Conservation (phyloP, 2,797 vertebrate genomes). For the Ctenopoma kingsleyae region DNA sequence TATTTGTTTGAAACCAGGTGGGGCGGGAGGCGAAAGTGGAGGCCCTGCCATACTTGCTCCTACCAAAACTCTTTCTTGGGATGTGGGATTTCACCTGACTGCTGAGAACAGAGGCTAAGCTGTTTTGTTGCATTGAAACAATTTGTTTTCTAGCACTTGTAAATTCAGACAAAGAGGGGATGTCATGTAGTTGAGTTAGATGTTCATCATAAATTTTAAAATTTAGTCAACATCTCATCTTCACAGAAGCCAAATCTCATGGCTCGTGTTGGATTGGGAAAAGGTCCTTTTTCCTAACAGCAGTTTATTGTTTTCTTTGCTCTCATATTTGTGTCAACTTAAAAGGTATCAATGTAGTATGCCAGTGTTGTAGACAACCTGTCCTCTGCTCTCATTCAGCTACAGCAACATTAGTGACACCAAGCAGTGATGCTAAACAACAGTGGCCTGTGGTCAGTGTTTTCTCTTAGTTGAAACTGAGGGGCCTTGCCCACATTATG, state of each 20-base stretch:
- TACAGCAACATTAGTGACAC: neutral
- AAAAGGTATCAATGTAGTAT: neutral
- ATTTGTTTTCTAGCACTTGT: neutral
- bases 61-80: neutral
- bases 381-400: neutral
- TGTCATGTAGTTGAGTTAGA: neutral
- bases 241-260: neutral
- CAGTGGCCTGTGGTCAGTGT: neutral
- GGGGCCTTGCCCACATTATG: too few relatives aligned
- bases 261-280: neutral
- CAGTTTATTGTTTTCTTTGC: neutral
- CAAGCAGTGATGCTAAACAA: neutral
- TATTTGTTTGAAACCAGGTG: conserved; percentile 3
- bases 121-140: neutral
- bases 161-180: conserved; percentile 2
- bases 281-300: neutral
- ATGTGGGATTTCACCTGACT: conserved; percentile 15
- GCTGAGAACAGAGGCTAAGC: conserved; percentile 13
- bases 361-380: neutral
- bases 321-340: neutral
- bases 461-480: neutral
- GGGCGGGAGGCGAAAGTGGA: neutral
- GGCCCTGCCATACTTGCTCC: neutral
- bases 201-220: neutral
- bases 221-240: neutral